Evolutionary conservation across 64 coral and sea anemone genomes (phyloP).

Genomic region (Trachythela sp.): DNA sequence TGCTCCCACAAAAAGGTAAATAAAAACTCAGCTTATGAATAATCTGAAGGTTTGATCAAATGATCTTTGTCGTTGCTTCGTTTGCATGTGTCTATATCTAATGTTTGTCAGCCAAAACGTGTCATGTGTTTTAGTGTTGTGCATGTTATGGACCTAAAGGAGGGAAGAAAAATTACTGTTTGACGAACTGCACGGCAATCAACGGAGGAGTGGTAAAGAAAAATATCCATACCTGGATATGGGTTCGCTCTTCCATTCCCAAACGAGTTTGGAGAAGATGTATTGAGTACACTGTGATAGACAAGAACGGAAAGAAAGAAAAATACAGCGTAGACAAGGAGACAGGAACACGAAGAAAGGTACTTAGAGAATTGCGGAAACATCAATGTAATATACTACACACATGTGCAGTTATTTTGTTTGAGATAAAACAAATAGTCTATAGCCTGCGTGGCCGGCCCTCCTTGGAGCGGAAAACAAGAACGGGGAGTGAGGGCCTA

Average conservation of each 20-base stretch:
- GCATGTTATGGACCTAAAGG: slow-evolving; percentile 4
- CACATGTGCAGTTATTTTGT: too few species aligned
- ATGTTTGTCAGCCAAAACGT: too few species aligned
- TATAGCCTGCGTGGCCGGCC: too few species aligned
- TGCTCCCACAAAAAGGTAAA: background rate
- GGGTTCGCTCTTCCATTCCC: background rate
- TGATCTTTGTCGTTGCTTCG: too few species aligned
- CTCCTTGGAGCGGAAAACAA: too few species aligned
- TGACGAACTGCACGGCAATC: background rate
- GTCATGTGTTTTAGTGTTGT: too few species aligned
- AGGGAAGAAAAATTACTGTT: background rate
- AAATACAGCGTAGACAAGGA: background rate
- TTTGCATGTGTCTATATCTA: too few species aligned
- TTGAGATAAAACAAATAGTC: too few species aligned
- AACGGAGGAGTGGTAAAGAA: background rate
- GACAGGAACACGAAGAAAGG: background rate
- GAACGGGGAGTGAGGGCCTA: too few species aligned
- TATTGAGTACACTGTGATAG: background rate
- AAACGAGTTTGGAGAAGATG: background rate
- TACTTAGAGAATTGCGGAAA: too few species aligned
- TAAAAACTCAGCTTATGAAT: background rate
- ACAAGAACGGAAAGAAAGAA: background rate
- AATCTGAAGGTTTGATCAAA: too few species aligned
- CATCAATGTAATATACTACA: too few species aligned
- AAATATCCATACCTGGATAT: background rate